phyloP scores from a whole-genome alignment of 2,797 vertebrate genomes.

The Tiaroga cobitis region DNA sequence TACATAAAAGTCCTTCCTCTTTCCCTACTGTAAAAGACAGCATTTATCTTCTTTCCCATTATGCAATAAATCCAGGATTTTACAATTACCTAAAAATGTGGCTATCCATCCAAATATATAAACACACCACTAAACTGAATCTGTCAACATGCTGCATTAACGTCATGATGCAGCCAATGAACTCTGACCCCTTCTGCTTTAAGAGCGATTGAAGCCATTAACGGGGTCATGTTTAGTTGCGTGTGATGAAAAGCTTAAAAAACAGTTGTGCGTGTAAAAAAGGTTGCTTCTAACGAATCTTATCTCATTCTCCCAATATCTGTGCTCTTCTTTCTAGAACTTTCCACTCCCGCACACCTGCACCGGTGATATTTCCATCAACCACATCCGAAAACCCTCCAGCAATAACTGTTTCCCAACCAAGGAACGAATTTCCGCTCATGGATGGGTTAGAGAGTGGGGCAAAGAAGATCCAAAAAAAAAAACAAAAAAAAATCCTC shows the following conservation, averaged over 20 bases:
- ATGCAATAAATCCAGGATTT: conserved; percentile 2
- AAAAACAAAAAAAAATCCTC: background rate
- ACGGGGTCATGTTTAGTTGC: background rate
- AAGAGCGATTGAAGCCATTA: background rate
- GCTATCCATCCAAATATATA: background rate
- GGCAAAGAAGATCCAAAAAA: background rate
- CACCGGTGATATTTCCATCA: background rate
- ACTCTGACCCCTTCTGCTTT: background rate
- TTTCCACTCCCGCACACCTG: background rate
- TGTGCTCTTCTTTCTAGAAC: background rate
- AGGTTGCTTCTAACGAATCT: background rate
- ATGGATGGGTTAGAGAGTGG: background rate
- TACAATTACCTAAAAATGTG: background rate
- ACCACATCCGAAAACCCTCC: conserved; percentile 6
- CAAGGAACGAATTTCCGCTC: background rate
- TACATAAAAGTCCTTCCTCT: background rate
- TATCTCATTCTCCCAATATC: background rate
- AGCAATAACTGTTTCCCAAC: background rate
- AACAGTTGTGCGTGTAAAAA: background rate
- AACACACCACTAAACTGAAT: background rate
- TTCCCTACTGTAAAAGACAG: background rate
- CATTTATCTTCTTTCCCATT: background rate
- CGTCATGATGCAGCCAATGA: background rate
- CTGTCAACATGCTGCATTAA: background rate
- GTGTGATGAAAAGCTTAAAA: background rate